phyloP scores from a whole-genome alignment of 1,140 invertebrate genomes.

The Drosophila setifemur region DNA sequence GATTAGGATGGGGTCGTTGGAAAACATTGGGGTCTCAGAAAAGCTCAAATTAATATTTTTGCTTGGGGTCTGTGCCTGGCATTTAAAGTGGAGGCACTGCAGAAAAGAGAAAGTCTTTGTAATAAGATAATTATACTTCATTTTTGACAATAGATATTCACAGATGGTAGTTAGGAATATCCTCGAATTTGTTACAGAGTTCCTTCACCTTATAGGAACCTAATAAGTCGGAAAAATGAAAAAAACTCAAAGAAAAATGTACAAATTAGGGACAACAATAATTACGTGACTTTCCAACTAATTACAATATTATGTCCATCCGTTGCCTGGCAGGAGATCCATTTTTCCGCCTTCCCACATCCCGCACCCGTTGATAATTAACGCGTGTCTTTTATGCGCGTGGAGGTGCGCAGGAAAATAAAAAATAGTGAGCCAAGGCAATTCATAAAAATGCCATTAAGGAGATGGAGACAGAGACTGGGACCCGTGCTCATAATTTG shows the following conservation, averaged over 20 bases:
- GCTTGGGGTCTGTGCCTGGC: constrained; percentile 43
- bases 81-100: constrained; percentile 51
- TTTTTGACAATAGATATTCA: constrained; percentile 2
- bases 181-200: neutral
- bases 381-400: constrained; percentile 73
- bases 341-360: neutral
- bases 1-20: constrained; percentile 46
- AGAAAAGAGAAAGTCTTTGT: neutral
- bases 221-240: constrained; percentile 26
- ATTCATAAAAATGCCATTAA: constrained; percentile 70
- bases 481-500: constrained; percentile 76
- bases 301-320: constrained; percentile 73
- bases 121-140: constrained; percentile 16
- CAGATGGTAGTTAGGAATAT: neutral
- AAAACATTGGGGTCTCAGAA: constrained; percentile 9
- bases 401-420: constrained; percentile 9
- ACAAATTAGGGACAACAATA: constrained; percentile 55
- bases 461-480: constrained; percentile 8
- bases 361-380: constrained; percentile 53
- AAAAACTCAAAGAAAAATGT: constrained; percentile 1
- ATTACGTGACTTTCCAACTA: constrained; percentile 78
- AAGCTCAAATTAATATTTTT: constrained; percentile 65
- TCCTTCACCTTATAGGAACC: neutral
- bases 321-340: constrained; percentile 36
- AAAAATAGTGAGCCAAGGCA: constrained; percentile 16